Conservation (phyloP, 2,113 vertebrate genomes). For the Camelus bactrianus region DNA sequence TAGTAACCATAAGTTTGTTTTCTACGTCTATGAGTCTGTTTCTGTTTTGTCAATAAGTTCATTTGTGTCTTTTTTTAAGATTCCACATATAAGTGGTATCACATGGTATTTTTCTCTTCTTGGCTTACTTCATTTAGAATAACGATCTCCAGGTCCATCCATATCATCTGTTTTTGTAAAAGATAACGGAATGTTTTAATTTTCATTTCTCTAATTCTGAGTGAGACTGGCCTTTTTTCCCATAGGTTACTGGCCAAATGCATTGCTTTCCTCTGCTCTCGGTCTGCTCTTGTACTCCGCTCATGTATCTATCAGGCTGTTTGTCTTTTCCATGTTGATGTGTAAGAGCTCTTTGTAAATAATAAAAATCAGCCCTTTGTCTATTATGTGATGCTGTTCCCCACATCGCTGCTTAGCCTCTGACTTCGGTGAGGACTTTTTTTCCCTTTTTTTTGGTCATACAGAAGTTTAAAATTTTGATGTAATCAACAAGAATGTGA, state of each 20-base stretch:
- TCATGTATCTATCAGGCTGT: not conserved
- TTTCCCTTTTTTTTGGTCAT: not conserved
- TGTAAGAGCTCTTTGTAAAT: conserved; percentile 73
- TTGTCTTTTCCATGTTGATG: conserved; percentile 68
- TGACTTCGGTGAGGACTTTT: not conserved
- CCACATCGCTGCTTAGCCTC: not conserved
- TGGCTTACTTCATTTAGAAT: no score
- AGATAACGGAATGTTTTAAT: not conserved
- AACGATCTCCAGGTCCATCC: no score
- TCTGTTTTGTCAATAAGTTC: no score
- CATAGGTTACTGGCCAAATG: not conserved
- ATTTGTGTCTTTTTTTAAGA: no score
- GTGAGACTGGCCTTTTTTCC: not conserved
- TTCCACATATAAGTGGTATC: no score
- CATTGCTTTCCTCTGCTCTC: not conserved
- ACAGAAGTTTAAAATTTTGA: not conserved
- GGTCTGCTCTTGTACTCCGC: conserved; percentile 6
- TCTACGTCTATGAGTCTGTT: no score
- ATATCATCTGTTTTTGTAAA: not conserved
- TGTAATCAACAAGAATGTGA: not conserved
- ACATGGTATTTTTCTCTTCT: no score
- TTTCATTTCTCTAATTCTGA: not conserved
- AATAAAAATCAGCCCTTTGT: conserved; percentile 69
- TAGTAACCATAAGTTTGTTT: no score
- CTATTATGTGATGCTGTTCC: conserved; percentile 11